These are phyloP conservation scores for Diabrotica balteata DNA, from an alignment of 2,888 invertebrate genomes.

Conservation along the genomic window DNA sequence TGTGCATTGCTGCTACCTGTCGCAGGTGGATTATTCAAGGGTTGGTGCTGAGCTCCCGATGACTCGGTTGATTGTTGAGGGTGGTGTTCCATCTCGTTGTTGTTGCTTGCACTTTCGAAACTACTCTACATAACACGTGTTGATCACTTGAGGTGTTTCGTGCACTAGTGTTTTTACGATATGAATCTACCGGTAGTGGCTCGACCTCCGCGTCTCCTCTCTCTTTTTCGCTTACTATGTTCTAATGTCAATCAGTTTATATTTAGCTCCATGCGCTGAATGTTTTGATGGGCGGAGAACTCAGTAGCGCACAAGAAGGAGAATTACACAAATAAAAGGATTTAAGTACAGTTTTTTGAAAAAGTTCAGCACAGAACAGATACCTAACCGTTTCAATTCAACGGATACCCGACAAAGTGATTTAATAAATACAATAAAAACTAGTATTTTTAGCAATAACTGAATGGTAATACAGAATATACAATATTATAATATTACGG, in stretches of 20 bases:
- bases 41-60: slow-evolving; percentile 23
- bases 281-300: slow-evolving; percentile 4
- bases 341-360: too few species aligned
- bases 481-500: too few species aligned
- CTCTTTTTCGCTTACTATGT: slow-evolving; percentile 2
- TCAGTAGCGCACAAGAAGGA: slow-evolving; percentile 3
- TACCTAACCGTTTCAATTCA: too few species aligned
- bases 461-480: too few species aligned
- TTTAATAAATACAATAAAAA: too few species aligned
- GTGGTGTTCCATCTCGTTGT: slow-evolving; percentile 30
- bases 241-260: slow-evolving; percentile 27
- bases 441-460: too few species aligned
- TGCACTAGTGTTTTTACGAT: slow-evolving; percentile 19
- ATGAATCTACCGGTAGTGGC: slow-evolving; percentile 3
- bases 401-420: too few species aligned
- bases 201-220: neutral
- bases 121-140: slow-evolving; percentile 18
- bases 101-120: slow-evolving; percentile 21
- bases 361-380: too few species aligned
- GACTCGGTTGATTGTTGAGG: slow-evolving; percentile 24
- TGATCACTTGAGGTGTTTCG: slow-evolving; percentile 14
- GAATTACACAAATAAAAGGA: too few species aligned
- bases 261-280: slow-evolving; percentile 20
- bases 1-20: slow-evolving; percentile 13
- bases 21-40: slow-evolving; percentile 17